Evolutionary conservation across 2,113 vertebrate genomes (phyloP), one percentile per base, ranked within the genome.

Genomic region (Struthidea cinerea): DNA sequence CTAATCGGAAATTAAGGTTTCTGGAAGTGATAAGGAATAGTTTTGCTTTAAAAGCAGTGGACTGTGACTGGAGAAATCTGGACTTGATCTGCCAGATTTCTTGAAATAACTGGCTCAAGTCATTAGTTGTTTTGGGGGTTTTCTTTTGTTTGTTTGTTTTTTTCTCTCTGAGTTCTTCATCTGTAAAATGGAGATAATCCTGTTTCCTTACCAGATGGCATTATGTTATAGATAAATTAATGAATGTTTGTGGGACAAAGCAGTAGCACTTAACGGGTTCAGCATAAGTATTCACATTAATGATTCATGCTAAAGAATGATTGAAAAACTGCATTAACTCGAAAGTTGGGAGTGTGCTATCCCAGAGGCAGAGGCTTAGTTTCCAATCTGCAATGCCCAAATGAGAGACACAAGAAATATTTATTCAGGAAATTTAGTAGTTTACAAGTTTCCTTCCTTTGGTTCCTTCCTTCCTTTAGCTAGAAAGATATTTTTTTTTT

Each of bases 401-500:
- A 63, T 3, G 22, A 85, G 75, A 75, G 87, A 87, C n/a, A 27
- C 68, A 39, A 86, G 76, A 96, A 89, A 88, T 89, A 92, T 92
- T 96, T 94, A 93, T 81, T 87, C 85, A 95, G 93, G 92, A 96
- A 94, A 91, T 93, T 92, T 90, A 89, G 81, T 91, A 95, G 87
- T 96, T 96, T 95, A 93, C 84, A 88, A 91, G 84, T 93, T 96
- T 94, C 93, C 95, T 95, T 95, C 95, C 92, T 75, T 80, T 88
- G 37, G 82, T 97, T 96, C 89, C 94, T 97, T 95, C 87, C 95
- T 95, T 95, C 79, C 85, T 95, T 94, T 93, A 84, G 88, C 76
- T 90, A 70, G 71, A 88, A 94, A 82, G 47, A 92, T 14, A 6
- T 13, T 39, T 77, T 77, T 81, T 81, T 95, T 92, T 90, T 49